Evolutionary conservation across 2,888 invertebrate species (phyloP).

Genomic region (Scrobipalpa atriplicella): DNA sequence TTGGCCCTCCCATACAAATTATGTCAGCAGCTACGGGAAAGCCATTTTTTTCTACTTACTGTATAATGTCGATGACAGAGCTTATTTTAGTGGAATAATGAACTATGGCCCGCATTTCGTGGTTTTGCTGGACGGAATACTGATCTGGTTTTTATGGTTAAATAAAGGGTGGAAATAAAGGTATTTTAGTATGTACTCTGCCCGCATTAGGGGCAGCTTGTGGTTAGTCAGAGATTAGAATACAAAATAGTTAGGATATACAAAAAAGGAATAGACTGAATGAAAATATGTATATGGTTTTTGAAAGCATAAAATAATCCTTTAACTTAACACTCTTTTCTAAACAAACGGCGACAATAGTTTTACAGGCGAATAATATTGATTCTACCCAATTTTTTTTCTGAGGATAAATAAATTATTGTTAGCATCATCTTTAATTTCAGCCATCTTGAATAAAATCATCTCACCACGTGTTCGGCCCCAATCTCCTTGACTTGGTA

Average conservation of each 20-base stretch:
- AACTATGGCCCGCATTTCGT: not conserved
- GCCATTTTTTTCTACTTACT: no score
- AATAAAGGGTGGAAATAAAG: not conserved
- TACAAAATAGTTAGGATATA: not conserved
- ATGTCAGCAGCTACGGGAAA: no score
- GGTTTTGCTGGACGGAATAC: not conserved
- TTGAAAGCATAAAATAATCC: no score
- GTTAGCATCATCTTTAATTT: not conserved
- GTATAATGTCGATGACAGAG: not conserved
- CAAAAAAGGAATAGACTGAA: not conserved
- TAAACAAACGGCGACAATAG: no score
- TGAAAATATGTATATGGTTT: no score
- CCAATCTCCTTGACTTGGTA: not conserved
- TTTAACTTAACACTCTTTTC: no score
- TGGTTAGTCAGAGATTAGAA: not conserved
- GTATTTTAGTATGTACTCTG: not conserved
- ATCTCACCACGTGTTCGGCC: not conserved
- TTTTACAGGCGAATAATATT: no score
- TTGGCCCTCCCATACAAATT: no score
- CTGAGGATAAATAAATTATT: not conserved
- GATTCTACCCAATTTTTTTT: no score
- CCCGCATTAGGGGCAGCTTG: not conserved
- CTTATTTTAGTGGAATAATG: not conserved
- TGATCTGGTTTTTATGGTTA: not conserved
- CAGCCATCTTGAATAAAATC: not conserved